Conservation (phyloP, 1,140 invertebrate genomes). For the Danaus melanippus region DNA sequence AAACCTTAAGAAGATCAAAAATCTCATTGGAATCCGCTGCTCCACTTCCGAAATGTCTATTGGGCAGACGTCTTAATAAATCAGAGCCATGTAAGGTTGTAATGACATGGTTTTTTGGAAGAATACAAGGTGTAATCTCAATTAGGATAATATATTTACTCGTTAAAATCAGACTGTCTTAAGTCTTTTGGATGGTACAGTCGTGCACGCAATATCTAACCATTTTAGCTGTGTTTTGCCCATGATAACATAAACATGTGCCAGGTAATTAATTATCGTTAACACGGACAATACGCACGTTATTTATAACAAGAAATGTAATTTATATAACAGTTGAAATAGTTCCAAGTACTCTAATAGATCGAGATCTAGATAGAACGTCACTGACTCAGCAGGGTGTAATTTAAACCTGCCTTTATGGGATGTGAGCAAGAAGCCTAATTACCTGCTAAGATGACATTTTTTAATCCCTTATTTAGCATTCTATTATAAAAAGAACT, state of each 20-base stretch:
- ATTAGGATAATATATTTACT: conserved; percentile 65
- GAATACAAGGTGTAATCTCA: conserved; percentile 61
- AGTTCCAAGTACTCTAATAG: too few species aligned
- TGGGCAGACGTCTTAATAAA: conserved; percentile 55
- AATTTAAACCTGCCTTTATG: conserved; percentile 17
- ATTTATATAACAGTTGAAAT: too few species aligned
- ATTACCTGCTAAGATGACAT: conserved; percentile 17
- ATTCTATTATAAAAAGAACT: conserved; percentile 18
- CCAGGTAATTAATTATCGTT: too few species aligned
- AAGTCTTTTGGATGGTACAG: conserved; percentile 42
- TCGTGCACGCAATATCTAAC: conserved; percentile 22
- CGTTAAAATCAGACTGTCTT: conserved; percentile 59
- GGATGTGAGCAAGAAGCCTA: conserved; percentile 15
- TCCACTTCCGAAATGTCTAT: conserved; percentile 56
- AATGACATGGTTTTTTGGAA: conserved; percentile 59
- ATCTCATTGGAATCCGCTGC: conserved; percentile 15
- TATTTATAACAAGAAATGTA: too few species aligned
- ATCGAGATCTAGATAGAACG: neutral
- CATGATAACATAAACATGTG: too few species aligned
- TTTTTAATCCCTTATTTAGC: conserved; percentile 30
- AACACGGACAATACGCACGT: too few species aligned
- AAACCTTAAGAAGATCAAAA: too few species aligned
- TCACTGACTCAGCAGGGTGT: conserved; percentile 11
- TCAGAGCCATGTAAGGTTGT: conserved; percentile 54
- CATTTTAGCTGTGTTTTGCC: neutral